Evolutionary conservation across 1,140 invertebrate genomes (phyloP).

Genomic region (Leptonema lineaticorne): DNA sequence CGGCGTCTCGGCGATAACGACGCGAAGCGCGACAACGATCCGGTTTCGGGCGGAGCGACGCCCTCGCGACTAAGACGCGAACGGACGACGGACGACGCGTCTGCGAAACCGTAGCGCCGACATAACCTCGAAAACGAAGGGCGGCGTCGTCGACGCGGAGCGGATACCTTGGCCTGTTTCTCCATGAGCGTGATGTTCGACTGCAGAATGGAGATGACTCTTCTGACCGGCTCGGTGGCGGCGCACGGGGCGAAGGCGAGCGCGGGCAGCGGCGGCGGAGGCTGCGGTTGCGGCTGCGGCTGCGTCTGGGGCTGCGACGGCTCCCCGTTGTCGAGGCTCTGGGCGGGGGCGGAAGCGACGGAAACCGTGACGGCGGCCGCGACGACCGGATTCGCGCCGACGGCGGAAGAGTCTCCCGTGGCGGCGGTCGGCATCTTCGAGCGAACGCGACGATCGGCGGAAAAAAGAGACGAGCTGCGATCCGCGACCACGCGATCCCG

Average conservation of each 20-base stretch:
- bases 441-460: background rate
- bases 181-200: slow-evolving; percentile 33
- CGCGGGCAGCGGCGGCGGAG: background rate
- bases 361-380: background rate
- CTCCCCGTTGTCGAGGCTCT: background rate
- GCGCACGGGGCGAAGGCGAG: slow-evolving; percentile 23
- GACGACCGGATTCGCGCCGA: background rate
- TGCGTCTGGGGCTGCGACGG: background rate
- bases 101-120: too few species aligned
- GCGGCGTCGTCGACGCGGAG: background rate
- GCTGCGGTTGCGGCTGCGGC: background rate
- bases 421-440: background rate
- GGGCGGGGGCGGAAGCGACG: background rate
- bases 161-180: slow-evolving; percentile 33
- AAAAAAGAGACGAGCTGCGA: background rate
- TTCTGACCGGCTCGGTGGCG: slow-evolving; percentile 28
- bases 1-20: background rate
- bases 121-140: too few species aligned
- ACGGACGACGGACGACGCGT: background rate
- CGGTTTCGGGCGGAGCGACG: background rate
- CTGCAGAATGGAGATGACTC: slow-evolving; percentile 37
- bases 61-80: background rate
- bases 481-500: background rate
- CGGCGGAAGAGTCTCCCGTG: background rate
- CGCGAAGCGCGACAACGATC: too few species aligned